Conservation (phyloP, 1,140 invertebrate species). For the Drosophila burlai region DNA sequence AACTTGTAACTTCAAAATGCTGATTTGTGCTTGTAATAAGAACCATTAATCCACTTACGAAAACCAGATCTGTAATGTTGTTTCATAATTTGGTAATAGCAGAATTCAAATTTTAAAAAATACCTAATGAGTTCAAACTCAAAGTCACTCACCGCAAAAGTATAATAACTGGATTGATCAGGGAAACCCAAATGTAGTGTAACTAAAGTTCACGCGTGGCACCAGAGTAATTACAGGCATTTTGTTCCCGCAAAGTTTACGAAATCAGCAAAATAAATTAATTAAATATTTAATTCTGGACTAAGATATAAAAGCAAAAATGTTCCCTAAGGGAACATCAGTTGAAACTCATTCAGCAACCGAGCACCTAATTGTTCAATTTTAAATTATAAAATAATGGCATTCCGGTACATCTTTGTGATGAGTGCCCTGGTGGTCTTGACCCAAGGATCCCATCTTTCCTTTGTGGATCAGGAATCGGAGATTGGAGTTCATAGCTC, state of each 20-base stretch:
- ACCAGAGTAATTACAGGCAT: neutral
- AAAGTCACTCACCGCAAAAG: neutral
- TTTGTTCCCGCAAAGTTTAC: neutral
- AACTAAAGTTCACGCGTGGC: neutral
- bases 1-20: neutral
- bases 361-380: neutral
- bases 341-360: slow-evolving; percentile 31
- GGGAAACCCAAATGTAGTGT: slow-evolving; percentile 7
- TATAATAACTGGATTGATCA: neutral
- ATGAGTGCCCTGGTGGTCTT: slow-evolving; percentile 29
- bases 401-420: slow-evolving; percentile 17
- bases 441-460: slow-evolving; percentile 26
- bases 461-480: slow-evolving; percentile 13
- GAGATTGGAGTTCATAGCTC: slow-evolving; percentile 8
- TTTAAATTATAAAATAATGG: slow-evolving; percentile 12
- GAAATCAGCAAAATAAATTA: neutral
- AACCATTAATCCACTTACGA: neutral
- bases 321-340: slow-evolving; percentile 18
- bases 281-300: neutral
- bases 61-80: neutral
- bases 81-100: neutral
- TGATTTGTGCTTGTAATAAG: slow-evolving; percentile 5
- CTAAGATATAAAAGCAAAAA: slow-evolving; percentile 35
- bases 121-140: slow-evolving; percentile 5
- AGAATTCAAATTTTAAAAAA: neutral